phyloP scores from a whole-genome alignment of 2,797 vertebrate genomes.

The Furcifer pardalis region DNA sequence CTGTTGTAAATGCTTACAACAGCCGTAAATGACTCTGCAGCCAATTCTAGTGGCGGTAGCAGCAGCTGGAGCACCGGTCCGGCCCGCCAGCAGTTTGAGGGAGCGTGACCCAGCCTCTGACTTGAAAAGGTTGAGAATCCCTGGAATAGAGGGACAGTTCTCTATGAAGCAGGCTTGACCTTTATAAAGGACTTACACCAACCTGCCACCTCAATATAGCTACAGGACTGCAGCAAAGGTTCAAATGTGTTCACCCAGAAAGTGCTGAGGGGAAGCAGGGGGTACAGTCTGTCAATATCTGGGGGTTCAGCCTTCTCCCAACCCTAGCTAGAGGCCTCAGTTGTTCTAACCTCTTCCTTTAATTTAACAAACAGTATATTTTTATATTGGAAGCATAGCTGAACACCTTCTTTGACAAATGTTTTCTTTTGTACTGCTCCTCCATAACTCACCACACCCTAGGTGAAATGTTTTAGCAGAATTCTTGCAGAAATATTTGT shows the following conservation, averaged over 20 bases:
- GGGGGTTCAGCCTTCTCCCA: not conserved
- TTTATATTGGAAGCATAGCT: slow-evolving; percentile 3
- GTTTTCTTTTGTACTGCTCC: slow-evolving; percentile 6
- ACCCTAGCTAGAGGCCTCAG: not conserved
- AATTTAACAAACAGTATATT: not conserved
- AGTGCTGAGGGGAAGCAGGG: not conserved
- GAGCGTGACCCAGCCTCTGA: no score
- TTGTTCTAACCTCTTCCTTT: no score
- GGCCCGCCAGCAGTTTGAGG: no score
- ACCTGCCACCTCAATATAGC: not conserved
- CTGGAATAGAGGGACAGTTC: no score
- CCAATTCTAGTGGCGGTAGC: no score
- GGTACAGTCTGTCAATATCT: not conserved
- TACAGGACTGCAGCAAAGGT: not conserved
- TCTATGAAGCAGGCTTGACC: not conserved
- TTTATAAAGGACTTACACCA: no score
- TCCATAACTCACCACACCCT: slow-evolving; percentile 7
- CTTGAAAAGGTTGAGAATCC: no score
- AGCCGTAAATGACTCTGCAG: no score
- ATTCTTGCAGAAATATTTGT: slow-evolving; percentile 40
- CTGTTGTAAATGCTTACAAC: no score
- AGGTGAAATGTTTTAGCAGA: slow-evolving; percentile 24
- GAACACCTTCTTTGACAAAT: not conserved
- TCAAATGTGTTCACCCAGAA: no score
- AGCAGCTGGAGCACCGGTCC: no score